Conservation (phyloP, 2,113 vertebrate species). For the Suricata suricatta region DNA sequence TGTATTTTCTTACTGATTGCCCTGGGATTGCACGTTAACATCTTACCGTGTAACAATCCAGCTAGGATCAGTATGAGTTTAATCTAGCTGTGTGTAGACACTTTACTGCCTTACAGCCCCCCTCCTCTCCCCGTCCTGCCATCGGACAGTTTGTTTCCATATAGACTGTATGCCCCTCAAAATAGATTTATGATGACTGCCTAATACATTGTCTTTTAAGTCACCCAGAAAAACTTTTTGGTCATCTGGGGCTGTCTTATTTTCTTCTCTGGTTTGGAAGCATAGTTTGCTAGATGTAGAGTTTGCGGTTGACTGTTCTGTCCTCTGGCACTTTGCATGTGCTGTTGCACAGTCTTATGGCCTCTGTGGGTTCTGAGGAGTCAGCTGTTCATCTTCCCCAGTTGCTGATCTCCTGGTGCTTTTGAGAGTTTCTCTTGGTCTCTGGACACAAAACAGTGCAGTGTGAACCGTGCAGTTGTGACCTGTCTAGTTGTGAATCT, state of each 20-base stretch:
- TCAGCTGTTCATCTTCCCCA: neutral
- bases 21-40: fast-evolving
- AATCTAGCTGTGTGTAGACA: fast-evolving
- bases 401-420: neutral
- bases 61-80: neutral
- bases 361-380: neutral
- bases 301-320: neutral
- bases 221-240: neutral
- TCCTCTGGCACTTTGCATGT: neutral
- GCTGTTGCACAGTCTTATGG: neutral
- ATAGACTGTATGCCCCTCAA: neutral
- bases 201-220: neutral
- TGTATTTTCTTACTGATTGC: neutral
- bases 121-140: fast-evolving
- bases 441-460: no score
- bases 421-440: neutral
- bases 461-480: neutral
- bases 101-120: neutral
- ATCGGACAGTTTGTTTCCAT: fast-evolving
- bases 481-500: neutral
- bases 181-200: no score
- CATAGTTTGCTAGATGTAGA: neutral
- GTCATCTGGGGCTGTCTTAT: neutral
- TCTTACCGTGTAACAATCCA: neutral
- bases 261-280: neutral